Evolutionary conservation across 2,113 vertebrate species (phyloP).

Genomic region (Felis catus): DNA sequence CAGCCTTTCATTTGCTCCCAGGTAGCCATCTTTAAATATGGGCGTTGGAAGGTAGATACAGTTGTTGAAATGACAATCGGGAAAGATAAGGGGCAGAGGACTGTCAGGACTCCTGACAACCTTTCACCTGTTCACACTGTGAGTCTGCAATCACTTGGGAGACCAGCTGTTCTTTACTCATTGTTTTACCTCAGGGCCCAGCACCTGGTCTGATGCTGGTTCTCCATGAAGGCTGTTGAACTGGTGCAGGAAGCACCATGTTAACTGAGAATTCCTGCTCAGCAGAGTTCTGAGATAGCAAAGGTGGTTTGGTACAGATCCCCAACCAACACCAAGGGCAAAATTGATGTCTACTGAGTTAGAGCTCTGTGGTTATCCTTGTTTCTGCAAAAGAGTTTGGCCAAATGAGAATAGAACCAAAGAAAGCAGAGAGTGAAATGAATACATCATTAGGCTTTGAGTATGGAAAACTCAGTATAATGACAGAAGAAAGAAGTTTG

Average conservation of each 20-base stretch:
- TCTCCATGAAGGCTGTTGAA: neutral
- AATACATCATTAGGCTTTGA: neutral
- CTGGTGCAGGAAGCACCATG: neutral
- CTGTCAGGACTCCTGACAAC: neutral
- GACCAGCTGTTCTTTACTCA: neutral
- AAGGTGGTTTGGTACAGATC: neutral
- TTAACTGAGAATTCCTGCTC: neutral
- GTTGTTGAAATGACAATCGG: neutral
- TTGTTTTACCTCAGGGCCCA: neutral
- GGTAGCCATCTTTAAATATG: neutral
- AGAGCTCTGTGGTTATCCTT: neutral
- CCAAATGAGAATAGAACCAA: neutral
- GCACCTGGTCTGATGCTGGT: neutral
- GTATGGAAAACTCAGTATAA: neutral
- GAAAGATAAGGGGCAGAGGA: rapidly evolving
- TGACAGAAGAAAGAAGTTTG: neutral
- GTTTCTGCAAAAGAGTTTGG: neutral
- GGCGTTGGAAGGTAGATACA: rapidly evolving
- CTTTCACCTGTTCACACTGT: neutral
- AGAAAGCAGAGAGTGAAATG: neutral
- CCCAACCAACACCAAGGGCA: neutral
- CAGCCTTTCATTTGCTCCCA: neutral
- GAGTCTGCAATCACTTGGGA: neutral
- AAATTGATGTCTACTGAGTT: neutral
- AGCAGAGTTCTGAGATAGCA: neutral